Evolutionary conservation across 1,140 invertebrate genomes (phyloP), one percentile per base, ranked within the genome.

Genomic region (Bombus impatiens): DNA sequence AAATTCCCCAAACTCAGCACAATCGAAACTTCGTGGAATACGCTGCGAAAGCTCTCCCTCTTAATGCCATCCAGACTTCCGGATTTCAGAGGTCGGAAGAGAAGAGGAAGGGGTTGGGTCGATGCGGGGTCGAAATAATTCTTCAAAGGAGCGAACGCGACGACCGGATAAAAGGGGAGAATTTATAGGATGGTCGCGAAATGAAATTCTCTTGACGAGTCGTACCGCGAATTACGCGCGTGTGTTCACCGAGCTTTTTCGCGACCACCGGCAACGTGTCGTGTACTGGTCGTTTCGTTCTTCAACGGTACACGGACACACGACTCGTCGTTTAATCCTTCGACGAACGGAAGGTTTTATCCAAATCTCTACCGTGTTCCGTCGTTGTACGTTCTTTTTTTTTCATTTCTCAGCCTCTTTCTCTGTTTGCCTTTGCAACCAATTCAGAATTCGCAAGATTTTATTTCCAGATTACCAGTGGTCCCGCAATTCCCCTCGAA

Each of bases 381-480:
- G 57, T 25, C 6, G 47, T 18, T 37, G 9, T 28, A 28, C 18
- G 4, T n/a, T 62, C 13, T 32, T n/a, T 5, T 22, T 35, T 37
- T 32, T n/a, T 13, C 59, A n/a, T 62, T n/a, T 62, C 59, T 28
- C 59, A n/a, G 59, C 4, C 59, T 62, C 59, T 28, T 74, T 18
- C 10, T 3, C 15, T 32, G 35, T 59, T 72, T 35, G 35, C 10
- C 47, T 32, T 25, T 35, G 25, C 13, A 75, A 40, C n/a, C 13
- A 44, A 8, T 35, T 35, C 32, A 59, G 67, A 86, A 77, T 82
- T 67, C 76, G 88, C 78, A 62, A 87, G 82, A 87, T 83, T 87
- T 88, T 85, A 89, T 75, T 82, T 82, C 47, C 75, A 84, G 89
- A 87, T 90, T 89, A 87, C 6, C 40, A 4, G 59, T 42, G 67